Conservation (phyloP, 92 coral and sea anemone species). For the Porites rus region DNA sequence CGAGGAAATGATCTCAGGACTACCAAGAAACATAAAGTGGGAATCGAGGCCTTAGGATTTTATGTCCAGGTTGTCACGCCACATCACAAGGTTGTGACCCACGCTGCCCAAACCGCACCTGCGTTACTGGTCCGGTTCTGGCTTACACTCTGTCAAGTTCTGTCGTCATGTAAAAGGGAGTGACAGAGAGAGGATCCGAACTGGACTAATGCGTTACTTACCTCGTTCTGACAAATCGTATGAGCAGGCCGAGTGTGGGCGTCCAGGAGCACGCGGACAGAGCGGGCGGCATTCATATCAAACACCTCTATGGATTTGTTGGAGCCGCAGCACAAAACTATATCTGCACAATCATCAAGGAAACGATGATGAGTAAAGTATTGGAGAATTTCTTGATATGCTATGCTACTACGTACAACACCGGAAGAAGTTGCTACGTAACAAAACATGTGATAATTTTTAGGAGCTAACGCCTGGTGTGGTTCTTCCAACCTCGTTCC, state of each 20-base stretch:
- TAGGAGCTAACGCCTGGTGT: not conserved
- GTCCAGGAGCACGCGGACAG: conserved; percentile 86
- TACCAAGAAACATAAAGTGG: too few species aligned
- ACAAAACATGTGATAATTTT: not conserved
- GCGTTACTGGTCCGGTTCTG: too few species aligned
- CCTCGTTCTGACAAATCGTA: conserved; percentile 91
- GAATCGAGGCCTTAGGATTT: too few species aligned
- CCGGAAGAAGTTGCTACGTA: not conserved
- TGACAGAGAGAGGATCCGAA: too few species aligned
- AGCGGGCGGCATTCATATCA: conserved; percentile 92
- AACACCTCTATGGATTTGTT: conserved; percentile 91
- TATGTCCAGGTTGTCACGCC: too few species aligned
- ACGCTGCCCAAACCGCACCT: too few species aligned
- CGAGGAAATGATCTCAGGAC: too few species aligned
- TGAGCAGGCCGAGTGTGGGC: conserved; percentile 91
- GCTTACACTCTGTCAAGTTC: too few species aligned
- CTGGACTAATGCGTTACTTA: conserved; percentile 7
- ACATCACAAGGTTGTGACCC: too few species aligned
- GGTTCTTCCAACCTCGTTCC: too few species aligned
- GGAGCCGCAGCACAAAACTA: conserved; percentile 94
- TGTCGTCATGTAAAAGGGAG: too few species aligned
- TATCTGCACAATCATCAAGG: conserved; percentile 71
- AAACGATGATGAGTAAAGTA: not conserved
- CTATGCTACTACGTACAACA: too few species aligned
- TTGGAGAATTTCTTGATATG: not conserved